Percentiles rank a stretch among this genome's conserved stretches.
Conservation (phyloP, 2,113 vertebrate species). For the Neomonachus schauinslandi region DNA sequence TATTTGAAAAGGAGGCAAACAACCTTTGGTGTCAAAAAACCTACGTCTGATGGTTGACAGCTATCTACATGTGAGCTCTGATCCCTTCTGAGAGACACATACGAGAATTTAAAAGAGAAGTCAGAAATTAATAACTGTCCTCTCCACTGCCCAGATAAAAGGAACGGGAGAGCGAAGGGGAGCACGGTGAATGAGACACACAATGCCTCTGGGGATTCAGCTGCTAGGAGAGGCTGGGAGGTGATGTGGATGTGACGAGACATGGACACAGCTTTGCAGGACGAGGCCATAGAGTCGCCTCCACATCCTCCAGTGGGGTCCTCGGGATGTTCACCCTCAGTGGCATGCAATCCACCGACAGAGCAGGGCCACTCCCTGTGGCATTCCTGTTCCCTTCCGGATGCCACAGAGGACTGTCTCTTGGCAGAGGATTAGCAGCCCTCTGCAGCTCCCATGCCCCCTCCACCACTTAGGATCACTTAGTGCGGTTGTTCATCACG, state of each 20-base stretch:
- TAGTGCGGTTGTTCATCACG: accelerated
- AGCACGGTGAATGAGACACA: not conserved
- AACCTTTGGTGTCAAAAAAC: not conserved
- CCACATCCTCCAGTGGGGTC: accelerated
- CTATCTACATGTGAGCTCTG: not conserved
- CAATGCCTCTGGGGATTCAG: not conserved
- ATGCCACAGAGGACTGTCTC: accelerated
- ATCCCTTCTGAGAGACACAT: not conserved
- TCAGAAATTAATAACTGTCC: not conserved
- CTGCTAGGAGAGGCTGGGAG: not conserved
- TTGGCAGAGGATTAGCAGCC: accelerated
- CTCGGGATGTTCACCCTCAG: too few relatives aligned
- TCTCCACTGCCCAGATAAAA: not conserved
- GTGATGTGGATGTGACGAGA: accelerated
- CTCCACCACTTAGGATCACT: not conserved
- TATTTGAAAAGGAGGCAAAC: slow-evolving; percentile 28
- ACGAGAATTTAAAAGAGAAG: not conserved
- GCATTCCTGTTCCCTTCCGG: accelerated
- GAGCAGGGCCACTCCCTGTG: accelerated
- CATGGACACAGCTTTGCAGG: accelerated
- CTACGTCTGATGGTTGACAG: not conserved
- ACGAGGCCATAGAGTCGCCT: accelerated
- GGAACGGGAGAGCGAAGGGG: accelerated
- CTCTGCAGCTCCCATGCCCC: accelerated
- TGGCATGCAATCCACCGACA: accelerated